These are phyloP conservation scores for Psittacula cyanocephala DNA, from an alignment of 2,113 vertebrate species.

Conservation along the genomic window DNA sequence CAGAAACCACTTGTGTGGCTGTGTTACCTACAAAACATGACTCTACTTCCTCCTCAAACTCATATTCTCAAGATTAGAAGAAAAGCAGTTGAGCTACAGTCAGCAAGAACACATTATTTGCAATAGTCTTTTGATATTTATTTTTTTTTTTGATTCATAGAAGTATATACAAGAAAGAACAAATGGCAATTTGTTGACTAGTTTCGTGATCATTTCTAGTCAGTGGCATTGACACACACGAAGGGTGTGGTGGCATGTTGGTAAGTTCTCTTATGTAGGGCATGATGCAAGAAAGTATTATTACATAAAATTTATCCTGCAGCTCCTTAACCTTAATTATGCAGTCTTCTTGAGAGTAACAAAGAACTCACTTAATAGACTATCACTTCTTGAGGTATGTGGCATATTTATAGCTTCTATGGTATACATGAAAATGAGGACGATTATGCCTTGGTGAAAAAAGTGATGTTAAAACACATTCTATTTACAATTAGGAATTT, in stretches of 20 bases:
- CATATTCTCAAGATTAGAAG: neutral
- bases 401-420: constrained; percentile 47
- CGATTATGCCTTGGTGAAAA: constrained; percentile 4
- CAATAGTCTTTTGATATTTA: rapidly evolving
- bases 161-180: neutral
- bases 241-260: neutral
- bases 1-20: neutral
- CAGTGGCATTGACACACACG: neutral
- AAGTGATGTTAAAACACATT: neutral
- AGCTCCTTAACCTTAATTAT: constrained; percentile 51
- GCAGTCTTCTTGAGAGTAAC: constrained; percentile 17
- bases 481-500: constrained; percentile 4
- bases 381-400: constrained; percentile 42
- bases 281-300: neutral
- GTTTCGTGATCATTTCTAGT: neutral
- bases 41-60: neutral
- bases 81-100: neutral
- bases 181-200: neutral
- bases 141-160: neutral
- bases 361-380: constrained; percentile 42
- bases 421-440: neutral
- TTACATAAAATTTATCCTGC: constrained; percentile 53
- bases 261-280: neutral
- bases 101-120: neutral
- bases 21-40: neutral